Percentiles rank a stretch among this genome's conserved stretches.
These are phyloP conservation scores for Heliconius ethilla DNA, from an alignment of 2,888 invertebrate species.

Conservation along the genomic window DNA sequence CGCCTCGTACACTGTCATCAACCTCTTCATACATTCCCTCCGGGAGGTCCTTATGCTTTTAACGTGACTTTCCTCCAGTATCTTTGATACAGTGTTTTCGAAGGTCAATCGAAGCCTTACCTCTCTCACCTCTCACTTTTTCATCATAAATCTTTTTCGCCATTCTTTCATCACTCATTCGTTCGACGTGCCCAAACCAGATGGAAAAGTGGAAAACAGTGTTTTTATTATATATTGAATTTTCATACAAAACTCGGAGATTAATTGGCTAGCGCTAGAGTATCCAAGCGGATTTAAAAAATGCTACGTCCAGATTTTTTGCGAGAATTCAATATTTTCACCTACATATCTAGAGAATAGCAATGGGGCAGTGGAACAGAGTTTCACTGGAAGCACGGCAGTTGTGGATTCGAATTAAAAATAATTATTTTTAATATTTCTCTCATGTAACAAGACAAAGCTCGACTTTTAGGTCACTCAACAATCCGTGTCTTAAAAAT, in stretches of 20 bases:
- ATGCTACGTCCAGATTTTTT: neutral
- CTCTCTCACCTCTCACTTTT: too few relatives aligned
- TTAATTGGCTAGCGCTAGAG: constrained; percentile 4
- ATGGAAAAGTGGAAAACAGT: neutral
- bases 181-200: too few relatives aligned
- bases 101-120: too few relatives aligned
- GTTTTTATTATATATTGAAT: neutral
- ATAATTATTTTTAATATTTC: neutral
- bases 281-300: neutral
- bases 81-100: too few relatives aligned
- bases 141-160: too few relatives aligned
- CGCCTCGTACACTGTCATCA: too few relatives aligned
- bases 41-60: too few relatives aligned
- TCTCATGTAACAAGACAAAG: neutral
- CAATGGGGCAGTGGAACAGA: too few relatives aligned
- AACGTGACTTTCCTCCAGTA: too few relatives aligned
- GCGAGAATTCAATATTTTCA: neutral
- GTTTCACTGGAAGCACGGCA: too few relatives aligned
- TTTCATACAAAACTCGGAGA: neutral
- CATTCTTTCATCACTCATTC: too few relatives aligned
- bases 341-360: neutral
- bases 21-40: too few relatives aligned
- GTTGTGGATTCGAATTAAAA: neutral
- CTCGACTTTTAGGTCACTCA: neutral
- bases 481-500: neutral